A percentile compares a stretch with the other conserved stretches of the same genome.
These are phyloP conservation scores for Dolichotis patagonum DNA, from an alignment of 2,113 vertebrate species.

Conservation along the genomic window DNA sequence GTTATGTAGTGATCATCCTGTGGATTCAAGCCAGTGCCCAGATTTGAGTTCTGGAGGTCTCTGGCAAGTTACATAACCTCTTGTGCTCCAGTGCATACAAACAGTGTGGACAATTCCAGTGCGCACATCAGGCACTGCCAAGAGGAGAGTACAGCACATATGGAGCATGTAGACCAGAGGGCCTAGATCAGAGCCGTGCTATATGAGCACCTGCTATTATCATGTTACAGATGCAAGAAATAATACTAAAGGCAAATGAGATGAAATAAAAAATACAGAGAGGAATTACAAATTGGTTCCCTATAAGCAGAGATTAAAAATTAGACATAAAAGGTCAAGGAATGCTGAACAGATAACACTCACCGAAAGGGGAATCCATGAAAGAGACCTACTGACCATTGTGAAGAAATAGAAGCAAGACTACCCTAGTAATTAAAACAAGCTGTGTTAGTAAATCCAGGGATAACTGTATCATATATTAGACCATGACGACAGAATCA, in stretches of 20 bases:
- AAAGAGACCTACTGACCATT: neutral
- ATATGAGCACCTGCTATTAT: neutral
- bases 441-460: neutral
- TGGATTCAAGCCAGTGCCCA: neutral
- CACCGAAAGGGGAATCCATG: neutral
- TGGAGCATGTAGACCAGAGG: neutral
- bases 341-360: neutral
- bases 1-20: neutral
- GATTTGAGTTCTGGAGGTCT: neutral
- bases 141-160: accelerated
- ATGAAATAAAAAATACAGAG: neutral
- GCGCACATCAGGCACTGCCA: accelerated
- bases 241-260: neutral
- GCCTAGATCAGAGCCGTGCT: neutral
- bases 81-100: no score
- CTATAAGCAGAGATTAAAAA: neutral
- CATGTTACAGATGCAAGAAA: neutral
- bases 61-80: neutral
- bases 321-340: neutral
- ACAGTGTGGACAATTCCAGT: neutral
- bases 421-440: neutral
- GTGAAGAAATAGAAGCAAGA: neutral
- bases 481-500: neutral
- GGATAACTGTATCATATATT: neutral
- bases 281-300: neutral